These are phyloP conservation scores for Thereva nobilitata DNA, from an alignment of 2,888 invertebrate genomes.

Conservation along the genomic window DNA sequence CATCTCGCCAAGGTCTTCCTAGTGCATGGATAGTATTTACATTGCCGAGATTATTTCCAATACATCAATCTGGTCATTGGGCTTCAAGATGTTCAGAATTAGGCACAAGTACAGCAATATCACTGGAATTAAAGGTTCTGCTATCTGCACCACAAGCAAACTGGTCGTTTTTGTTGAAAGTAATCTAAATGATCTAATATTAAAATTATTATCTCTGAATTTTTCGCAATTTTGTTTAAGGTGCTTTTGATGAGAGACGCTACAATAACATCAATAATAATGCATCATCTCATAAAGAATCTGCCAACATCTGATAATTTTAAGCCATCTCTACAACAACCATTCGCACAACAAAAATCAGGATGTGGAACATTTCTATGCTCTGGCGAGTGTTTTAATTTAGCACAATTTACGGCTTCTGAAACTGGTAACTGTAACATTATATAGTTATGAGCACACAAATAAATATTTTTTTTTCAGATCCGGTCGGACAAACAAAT, in stretches of 20 bases:
- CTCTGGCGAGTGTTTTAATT: slow-evolving; percentile 64
- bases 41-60: slow-evolving; percentile 65
- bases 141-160: slow-evolving; percentile 78
- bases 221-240: slow-evolving; percentile 53
- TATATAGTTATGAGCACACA: background rate
- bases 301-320: slow-evolving; percentile 59
- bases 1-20: slow-evolving; percentile 62
- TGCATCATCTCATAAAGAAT: slow-evolving; percentile 61
- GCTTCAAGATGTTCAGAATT: slow-evolving; percentile 60
- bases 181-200: slow-evolving; percentile 48
- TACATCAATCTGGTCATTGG: slow-evolving; percentile 56
- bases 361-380: slow-evolving; percentile 74
- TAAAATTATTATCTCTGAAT: background rate
- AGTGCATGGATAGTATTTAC: slow-evolving; percentile 74
- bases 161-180: slow-evolving; percentile 76
- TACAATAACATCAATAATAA: slow-evolving; percentile 64
- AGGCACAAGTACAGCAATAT: slow-evolving; percentile 65
- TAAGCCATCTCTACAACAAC: slow-evolving; percentile 53
- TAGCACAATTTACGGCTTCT: slow-evolving; percentile 50
- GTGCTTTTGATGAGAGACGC: slow-evolving; percentile 74
- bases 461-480: slow-evolving; percentile 43
- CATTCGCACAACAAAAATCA: slow-evolving; percentile 55
- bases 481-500: slow-evolving; percentile 59
- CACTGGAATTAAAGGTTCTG: slow-evolving; percentile 72
- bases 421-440: slow-evolving; percentile 48